Evolutionary conservation across 2,888 invertebrate species (phyloP).

Genomic region (Siphlonurus alternatus): DNA sequence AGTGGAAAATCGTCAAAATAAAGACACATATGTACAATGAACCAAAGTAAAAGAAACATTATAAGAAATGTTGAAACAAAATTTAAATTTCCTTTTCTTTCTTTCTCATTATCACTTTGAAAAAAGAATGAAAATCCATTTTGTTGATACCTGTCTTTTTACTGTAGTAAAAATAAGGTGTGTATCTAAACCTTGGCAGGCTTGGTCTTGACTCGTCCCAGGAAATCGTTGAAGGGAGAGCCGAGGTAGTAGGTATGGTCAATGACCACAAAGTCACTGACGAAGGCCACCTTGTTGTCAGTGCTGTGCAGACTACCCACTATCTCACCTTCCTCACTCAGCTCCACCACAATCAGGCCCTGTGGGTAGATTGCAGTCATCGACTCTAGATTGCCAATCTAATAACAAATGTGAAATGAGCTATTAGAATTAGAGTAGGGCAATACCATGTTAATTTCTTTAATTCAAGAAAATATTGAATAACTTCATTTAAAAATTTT

Average conservation of each 20-base stretch:
- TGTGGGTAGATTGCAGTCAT: constrained; percentile 25
- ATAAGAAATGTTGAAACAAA: no score
- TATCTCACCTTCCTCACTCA: constrained; percentile 56
- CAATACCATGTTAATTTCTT: no score
- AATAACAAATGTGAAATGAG: constrained; percentile 21
- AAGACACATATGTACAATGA: no score
- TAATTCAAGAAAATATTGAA: neutral
- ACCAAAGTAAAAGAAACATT: no score
- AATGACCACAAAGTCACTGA: constrained; percentile 47
- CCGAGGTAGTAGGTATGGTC: constrained; percentile 30
- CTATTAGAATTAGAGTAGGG: no score
- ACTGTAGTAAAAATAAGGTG: no score
- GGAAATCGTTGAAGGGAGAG: constrained; percentile 45
- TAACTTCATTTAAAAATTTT: neutral
- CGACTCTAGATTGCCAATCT: constrained; percentile 48
- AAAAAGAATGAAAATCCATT: no score
- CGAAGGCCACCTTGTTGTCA: constrained; percentile 32
- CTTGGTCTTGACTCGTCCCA: constrained; percentile 34
- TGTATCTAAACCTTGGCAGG: neutral
- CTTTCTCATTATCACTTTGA: no score
- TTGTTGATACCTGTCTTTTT: no score
- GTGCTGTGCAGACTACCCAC: constrained; percentile 46
- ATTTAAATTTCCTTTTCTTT: no score
- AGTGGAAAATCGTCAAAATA: no score
- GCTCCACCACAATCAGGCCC: constrained; percentile 39